These are phyloP conservation scores for Eclectus roratus DNA, from an alignment of 2,113 vertebrate genomes.

Conservation along the genomic window DNA sequence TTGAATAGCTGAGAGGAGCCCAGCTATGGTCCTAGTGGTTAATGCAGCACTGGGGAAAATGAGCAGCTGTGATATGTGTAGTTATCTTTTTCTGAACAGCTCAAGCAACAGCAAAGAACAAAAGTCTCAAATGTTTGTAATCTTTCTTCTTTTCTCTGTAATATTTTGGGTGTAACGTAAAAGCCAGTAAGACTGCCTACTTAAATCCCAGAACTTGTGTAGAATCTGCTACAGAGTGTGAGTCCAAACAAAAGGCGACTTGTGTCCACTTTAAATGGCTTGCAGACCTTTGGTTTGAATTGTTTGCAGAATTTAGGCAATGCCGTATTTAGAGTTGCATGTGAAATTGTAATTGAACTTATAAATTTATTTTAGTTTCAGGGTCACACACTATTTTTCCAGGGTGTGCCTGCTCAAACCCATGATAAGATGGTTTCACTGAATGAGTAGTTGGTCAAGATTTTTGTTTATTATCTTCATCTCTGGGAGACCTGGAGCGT, in stretches of 20 bases:
- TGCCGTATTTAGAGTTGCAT: constrained; percentile 7
- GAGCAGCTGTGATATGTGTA: background rate
- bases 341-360: background rate
- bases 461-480: constrained; percentile 24
- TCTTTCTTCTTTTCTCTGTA: background rate
- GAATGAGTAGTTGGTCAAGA: constrained; percentile 9
- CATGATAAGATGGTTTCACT: constrained; percentile 13
- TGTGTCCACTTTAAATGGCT: background rate
- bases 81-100: background rate
- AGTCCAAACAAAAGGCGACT: background rate
- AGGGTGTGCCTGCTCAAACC: constrained; percentile 41
- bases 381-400: constrained; percentile 19
- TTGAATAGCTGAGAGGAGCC: background rate
- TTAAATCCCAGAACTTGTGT: background rate
- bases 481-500: background rate
- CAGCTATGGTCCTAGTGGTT: fast-evolving
- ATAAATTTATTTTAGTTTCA: constrained; percentile 34
- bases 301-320: constrained; percentile 1
- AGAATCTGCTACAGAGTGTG: background rate
- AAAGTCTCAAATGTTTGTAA: background rate
- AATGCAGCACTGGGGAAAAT: background rate
- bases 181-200: background rate
- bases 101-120: background rate
- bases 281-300: background rate
- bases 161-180: background rate